Percentiles rank a stretch among this genome's conserved stretches.
Conservation (phyloP, 2,888 invertebrate genomes). For the Cryptocheilus praepositus region DNA sequence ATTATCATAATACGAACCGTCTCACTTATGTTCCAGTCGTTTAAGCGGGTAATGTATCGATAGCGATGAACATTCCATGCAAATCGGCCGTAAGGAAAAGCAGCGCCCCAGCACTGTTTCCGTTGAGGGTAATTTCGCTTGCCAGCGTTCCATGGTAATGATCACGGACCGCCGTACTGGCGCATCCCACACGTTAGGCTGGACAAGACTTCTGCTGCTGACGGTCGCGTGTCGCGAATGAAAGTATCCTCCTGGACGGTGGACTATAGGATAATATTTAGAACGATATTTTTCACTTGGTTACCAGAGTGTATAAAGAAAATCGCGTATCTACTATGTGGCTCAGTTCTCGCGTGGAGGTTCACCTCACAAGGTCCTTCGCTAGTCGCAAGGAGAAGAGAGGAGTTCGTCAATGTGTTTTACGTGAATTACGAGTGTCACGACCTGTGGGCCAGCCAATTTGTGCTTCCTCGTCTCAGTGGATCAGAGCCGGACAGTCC, state of each 20-base stretch:
- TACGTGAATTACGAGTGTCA: constrained; percentile 19
- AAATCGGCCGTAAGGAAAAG: too few relatives aligned
- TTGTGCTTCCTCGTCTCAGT: constrained; percentile 17
- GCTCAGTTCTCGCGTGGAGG: constrained; percentile 73
- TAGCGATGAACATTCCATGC: too few relatives aligned
- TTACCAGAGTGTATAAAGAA: constrained; percentile 75
- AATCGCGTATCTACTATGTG: constrained; percentile 73
- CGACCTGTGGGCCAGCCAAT: constrained; percentile 27
- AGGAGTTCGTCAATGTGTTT: constrained; percentile 45
- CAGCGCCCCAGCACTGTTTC: too few relatives aligned
- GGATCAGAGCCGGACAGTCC: constrained; percentile 26
- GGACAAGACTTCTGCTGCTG: constrained; percentile 69
- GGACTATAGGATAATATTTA: constrained; percentile 73
- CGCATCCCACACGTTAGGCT: constrained; percentile 21
- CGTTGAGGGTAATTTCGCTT: not conserved
- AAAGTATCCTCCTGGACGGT: constrained; percentile 68
- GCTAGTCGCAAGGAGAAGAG: constrained; percentile 23
- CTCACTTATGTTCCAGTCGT: too few relatives aligned
- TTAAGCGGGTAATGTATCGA: too few relatives aligned
- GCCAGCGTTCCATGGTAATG: constrained; percentile 19
- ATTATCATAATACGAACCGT: not conserved
- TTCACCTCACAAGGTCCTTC: constrained; percentile 61
- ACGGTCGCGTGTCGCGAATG: constrained; percentile 73
- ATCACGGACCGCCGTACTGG: not conserved
- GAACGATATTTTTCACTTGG: constrained; percentile 76